A percentile compares a stretch with the other conserved stretches of the same genome.
These are phyloP conservation scores for Operophtera brumata DNA, from an alignment of 2,888 invertebrate genomes.

Conservation along the genomic window DNA sequence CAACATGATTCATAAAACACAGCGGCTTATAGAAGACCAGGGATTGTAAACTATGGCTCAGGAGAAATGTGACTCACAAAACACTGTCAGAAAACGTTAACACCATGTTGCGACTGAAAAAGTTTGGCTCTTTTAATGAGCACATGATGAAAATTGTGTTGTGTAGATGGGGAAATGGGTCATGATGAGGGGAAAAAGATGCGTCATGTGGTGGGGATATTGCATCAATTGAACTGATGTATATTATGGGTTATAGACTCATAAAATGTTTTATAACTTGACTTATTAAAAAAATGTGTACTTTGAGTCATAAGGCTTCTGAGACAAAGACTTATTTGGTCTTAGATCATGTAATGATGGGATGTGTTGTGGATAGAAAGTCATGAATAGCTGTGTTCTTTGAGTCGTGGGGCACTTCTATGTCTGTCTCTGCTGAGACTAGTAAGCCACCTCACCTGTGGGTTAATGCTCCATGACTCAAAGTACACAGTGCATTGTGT, in stretches of 20 bases:
- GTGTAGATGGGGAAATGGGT: neutral
- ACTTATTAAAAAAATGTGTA: neutral
- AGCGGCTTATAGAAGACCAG: neutral
- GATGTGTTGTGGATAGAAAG: neutral
- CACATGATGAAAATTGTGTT: neutral
- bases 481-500: neutral
- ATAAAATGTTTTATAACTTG: neutral
- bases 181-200: neutral
- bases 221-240: neutral
- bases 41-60: neutral
- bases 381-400: neutral
- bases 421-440: neutral
- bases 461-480: neutral
- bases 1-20: neutral
- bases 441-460: neutral
- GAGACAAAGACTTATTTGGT: neutral
- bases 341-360: neutral
- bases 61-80: neutral
- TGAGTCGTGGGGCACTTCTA: neutral
- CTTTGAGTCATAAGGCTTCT: neutral
- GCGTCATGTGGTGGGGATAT: neutral
- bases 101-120: neutral
- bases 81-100: neutral
- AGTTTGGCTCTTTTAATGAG: neutral
- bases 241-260: neutral